These are phyloP conservation scores for Petrophora chlorosata DNA, from an alignment of 2,888 invertebrate species.

Conservation along the genomic window DNA sequence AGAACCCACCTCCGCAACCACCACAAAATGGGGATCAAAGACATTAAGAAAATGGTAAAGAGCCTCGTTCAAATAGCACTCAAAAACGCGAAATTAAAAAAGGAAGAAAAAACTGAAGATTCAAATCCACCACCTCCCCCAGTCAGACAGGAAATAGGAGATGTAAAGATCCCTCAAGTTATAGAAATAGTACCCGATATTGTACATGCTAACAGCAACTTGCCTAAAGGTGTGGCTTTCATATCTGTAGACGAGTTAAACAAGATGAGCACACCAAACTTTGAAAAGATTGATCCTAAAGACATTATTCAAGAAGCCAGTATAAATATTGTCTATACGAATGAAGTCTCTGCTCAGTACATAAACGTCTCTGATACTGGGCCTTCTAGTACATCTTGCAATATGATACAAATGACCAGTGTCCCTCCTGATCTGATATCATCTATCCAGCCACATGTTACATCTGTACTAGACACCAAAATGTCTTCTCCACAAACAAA, in stretches of 20 bases:
- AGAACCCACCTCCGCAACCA: conserved; percentile 86
- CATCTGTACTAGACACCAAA: conserved; percentile 36
- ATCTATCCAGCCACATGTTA: conserved; percentile 58
- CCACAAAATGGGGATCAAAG: conserved; percentile 86
- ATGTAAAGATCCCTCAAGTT: conserved; percentile 73
- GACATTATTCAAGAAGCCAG: conserved; percentile 79
- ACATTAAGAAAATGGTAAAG: conserved; percentile 84
- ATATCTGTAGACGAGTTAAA: conserved; percentile 76
- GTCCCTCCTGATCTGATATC: conserved; percentile 76
- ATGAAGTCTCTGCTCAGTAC: conserved; percentile 68
- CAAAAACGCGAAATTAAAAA: conserved; percentile 73
- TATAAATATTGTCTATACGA: conserved; percentile 76
- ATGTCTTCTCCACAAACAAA: conserved; percentile 42
- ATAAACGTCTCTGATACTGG: conserved; percentile 60
- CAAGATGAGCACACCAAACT: conserved; percentile 77
- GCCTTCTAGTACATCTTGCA: conserved; percentile 51
- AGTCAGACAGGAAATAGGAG: conserved; percentile 48
- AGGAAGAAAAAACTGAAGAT: conserved; percentile 52
- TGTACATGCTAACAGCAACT: conserved; percentile 53
- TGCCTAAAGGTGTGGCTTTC: conserved; percentile 73
- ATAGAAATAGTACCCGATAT: conserved; percentile 76
- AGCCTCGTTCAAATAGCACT: conserved; percentile 78
- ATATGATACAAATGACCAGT: conserved; percentile 65
- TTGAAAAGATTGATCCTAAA: conserved; percentile 76
- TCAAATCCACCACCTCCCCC: conserved; percentile 37